A percentile compares a stretch with the other conserved stretches of the same genome.
Conservation (phyloP, 1,140 invertebrate species). For the Rhyacophila brunnea region DNA sequence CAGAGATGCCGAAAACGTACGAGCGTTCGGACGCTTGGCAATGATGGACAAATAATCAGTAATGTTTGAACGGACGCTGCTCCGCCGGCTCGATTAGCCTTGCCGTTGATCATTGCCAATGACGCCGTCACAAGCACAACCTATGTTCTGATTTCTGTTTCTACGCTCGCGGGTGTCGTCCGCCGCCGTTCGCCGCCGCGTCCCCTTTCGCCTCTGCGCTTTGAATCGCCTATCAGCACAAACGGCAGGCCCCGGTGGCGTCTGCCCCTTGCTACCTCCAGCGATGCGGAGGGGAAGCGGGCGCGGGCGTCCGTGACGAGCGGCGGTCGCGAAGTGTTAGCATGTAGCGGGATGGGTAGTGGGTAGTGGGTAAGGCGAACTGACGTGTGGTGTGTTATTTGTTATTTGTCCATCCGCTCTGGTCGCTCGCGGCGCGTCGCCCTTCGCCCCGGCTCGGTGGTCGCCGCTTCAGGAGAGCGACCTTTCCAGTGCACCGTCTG, state of each 20-base stretch:
- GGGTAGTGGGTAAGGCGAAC: not conserved
- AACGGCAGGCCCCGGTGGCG: no score
- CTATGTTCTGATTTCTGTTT: not conserved
- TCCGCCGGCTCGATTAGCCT: not conserved
- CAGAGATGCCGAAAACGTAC: slow-evolving; percentile 38
- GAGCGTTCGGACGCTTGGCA: slow-evolving; percentile 16
- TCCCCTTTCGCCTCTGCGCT: not conserved
- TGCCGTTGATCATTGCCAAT: not conserved
- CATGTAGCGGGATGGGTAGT: not conserved
- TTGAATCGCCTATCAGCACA: no score
- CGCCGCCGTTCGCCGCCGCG: not conserved
- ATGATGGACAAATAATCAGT: slow-evolving; percentile 23
- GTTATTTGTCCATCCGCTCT: slow-evolving; percentile 55
- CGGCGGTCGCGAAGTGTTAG: no score
- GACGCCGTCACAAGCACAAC: slow-evolving; percentile 15
- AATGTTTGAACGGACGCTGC: not conserved
- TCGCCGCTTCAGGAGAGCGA: slow-evolving; percentile 52
- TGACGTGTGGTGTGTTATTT: slow-evolving; percentile 19
- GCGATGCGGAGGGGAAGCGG: not conserved
- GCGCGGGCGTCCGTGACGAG: no score
- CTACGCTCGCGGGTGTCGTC: not conserved
- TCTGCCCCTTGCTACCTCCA: no score
- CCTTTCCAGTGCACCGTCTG: slow-evolving; percentile 67
- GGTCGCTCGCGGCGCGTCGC: slow-evolving; percentile 12
- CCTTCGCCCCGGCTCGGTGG: slow-evolving; percentile 9